Evolutionary conservation across 2,888 invertebrate species (phyloP), one percentile per base, ranked within the genome.

Genomic region (Philhelius pedissequus): DNA sequence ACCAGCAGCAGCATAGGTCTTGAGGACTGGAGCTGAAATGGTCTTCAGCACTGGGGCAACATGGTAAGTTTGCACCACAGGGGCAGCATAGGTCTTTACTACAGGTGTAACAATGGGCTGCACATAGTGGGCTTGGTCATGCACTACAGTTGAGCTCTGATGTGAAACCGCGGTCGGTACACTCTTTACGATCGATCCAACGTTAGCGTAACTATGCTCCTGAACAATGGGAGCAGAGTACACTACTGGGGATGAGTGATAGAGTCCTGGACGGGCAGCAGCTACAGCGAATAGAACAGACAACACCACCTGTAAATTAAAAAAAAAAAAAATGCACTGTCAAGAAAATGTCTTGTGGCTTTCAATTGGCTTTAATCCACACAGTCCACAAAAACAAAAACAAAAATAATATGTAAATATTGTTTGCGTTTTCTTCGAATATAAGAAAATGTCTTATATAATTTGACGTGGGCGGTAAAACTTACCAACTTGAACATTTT

Each of bases 81-180:
- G 62, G 3, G 86, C 71, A 64, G 86, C 73, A 60, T 86, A 82
- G 64, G 88, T 89, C 86, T 89, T 90, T n/a, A 89, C 40, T 0
- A 89, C 79, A n/a, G 89, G 90, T 22, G 89, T 87, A 38, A 89
- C 87, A 32, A 88, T 88, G 4, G 90, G 90, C 9, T 89, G 88
- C 15, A 91, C 88, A 50, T 88, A 87, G 78, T 91, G 89, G 0
- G 90, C 90, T 9, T 88, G 87, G 76, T 90, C 91, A 84, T 92
- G 93, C 22, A 93, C 90, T 86, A 93, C 92, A 35, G 93, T 88
- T 11, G 93, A 92, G 78, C 93, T 92, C 87, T 94, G 93, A 40
- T 84, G 84, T 2, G 84, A 80, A 0, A 93, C 92, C 0, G 93
- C 92, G 7, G 92, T 92, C 1, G 93, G 93, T 35, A 93, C 87